A percentile compares a stretch with the other conserved stretches of the same genome.
phyloP scores from a whole-genome alignment of 2,888 invertebrate species.

The Nebria salina region DNA sequence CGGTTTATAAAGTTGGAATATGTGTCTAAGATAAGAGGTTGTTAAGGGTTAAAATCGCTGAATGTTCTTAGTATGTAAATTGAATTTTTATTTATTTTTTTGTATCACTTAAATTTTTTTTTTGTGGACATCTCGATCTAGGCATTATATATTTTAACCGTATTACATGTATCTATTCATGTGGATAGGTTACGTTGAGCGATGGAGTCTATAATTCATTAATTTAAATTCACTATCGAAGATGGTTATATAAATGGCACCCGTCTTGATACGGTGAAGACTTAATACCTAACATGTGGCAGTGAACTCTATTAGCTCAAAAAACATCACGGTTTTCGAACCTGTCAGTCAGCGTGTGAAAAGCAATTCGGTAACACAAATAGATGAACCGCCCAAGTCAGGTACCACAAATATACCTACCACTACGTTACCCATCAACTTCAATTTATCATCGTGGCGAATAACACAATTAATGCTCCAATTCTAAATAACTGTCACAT shows the following conservation, averaged over 20 bases:
- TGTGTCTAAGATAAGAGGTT: too few relatives aligned
- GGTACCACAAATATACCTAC: background rate
- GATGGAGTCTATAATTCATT: background rate
- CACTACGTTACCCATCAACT: background rate
- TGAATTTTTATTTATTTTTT: too few relatives aligned
- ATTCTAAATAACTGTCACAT: background rate
- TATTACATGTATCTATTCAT: background rate
- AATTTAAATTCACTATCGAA: background rate
- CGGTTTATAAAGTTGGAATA: too few relatives aligned
- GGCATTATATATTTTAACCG: background rate
- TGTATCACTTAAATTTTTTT: too few relatives aligned
- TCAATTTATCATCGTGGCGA: background rate
- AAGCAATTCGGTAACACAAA: constrained; percentile 1
- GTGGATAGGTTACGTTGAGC: background rate
- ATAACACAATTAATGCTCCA: background rate
- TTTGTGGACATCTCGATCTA: too few relatives aligned
- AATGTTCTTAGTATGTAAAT: too few relatives aligned
- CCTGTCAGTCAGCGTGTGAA: constrained; percentile 1
- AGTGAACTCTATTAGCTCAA: background rate
- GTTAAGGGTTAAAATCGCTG: too few relatives aligned
- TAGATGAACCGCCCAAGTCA: background rate
- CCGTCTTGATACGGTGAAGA: background rate
- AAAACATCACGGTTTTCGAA: background rate
- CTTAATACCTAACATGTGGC: background rate
- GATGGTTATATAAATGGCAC: constrained; percentile 1